phyloP scores from a whole-genome alignment of 2,797 vertebrate species.

The Pseudochromis fuscus region DNA sequence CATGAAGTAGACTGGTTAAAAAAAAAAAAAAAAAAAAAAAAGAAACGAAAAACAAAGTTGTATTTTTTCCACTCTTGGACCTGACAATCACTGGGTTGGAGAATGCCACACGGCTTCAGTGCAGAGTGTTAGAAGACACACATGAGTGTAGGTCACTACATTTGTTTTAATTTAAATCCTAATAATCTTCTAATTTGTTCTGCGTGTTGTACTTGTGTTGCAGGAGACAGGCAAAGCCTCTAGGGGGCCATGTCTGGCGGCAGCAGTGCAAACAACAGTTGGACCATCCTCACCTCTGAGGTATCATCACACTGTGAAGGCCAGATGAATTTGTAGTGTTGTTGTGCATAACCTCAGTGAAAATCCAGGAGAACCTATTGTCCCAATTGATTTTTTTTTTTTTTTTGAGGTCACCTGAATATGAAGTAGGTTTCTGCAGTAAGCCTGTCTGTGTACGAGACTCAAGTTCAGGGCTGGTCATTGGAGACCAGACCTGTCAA shows the following conservation, averaged over 20 bases:
- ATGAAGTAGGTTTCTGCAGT: conserved; percentile 56
- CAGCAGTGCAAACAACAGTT: conserved; percentile 84
- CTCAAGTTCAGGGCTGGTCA: no score
- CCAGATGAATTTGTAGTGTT: conserved; percentile 7
- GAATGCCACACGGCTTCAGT: neutral
- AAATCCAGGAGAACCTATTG: conserved; percentile 23
- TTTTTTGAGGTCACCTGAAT: conserved; percentile 69
- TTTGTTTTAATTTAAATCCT: neutral
- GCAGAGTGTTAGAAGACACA: neutral
- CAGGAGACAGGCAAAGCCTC: conserved; percentile 78
- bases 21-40: no score
- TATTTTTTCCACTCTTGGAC: neutral
- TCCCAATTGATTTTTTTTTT: conserved; percentile 62
- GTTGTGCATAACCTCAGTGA: conserved; percentile 42
- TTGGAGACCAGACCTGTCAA: no score
- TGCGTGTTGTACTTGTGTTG: conserved; percentile 59
- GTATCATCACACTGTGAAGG: conserved; percentile 69
- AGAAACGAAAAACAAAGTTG: neutral
- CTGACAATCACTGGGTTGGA: no score
- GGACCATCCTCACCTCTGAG: conserved; percentile 89
- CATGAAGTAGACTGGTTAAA: neutral
- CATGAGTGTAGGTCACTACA: neutral
- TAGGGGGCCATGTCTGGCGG: conserved; percentile 87
- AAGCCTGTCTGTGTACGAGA: conserved; percentile 33
- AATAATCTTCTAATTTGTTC: neutral